Evolutionary conservation across 2,113 vertebrate genomes (phyloP), one percentile per base, ranked within the genome.

Genomic region (Cyanoderma ruficeps): DNA sequence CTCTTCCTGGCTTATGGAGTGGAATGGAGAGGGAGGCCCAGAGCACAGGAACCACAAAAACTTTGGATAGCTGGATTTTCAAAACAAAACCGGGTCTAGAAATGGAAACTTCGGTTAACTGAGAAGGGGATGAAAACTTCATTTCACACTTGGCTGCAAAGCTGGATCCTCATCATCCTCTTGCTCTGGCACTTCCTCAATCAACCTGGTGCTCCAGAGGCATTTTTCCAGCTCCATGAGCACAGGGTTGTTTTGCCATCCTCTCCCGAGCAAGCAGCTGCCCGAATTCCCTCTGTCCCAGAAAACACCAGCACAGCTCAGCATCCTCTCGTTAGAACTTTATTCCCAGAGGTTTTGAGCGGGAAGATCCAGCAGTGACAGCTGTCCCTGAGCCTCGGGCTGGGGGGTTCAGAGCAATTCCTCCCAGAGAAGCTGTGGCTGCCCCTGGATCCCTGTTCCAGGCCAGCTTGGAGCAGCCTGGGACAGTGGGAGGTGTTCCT

Each of bases 71-170:
- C 17, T 85, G 75, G 83, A 61, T 88, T 90, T 86, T 89, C 76
- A 65, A 64, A 89, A 65, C n/a, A 81, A 61, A 77, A 89, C 9
- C 3, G 14, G 15, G 80, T 52, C 75, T 83, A 67, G 91, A 95
- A 95, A 87, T 81, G 76, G 76, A 92, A 95, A 91, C 67, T 88
- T 59, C 50, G 68, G 46, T 90, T 79, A 83, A 76, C 47, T 53
- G 80, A 89, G 79, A 33, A 0, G 0, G 71, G 44, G 71, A 64
- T 65, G 59, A 94, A 87, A 95, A 42, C 68, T 86, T 63, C 57
- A 49, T 74, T 89, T 72, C 71, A 28, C n/a, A 7, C 55, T 83
- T 76, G 87, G 83, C 75, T 69, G 63, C 49, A 53, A 72, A n/a
- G 31, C 37, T 65, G 63, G 13, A 52, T 72, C 52, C 83, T 56